Percentiles rank a stretch among this genome's conserved stretches.
Evolutionary conservation across 2,888 invertebrate genomes (phyloP).

Genomic region (Acleris literana): DNA sequence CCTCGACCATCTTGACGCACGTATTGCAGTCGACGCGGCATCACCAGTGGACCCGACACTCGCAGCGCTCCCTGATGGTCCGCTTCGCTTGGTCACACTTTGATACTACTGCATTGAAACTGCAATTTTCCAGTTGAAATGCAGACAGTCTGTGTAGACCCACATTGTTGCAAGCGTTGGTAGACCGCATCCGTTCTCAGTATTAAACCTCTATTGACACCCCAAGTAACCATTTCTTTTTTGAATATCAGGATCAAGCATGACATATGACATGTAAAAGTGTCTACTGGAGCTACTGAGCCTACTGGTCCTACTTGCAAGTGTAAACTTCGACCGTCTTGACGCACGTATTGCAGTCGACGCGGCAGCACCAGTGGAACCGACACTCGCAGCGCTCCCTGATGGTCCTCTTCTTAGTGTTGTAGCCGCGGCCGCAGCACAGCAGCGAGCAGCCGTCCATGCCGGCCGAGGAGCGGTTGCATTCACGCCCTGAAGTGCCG

Average conservation of each 20-base stretch:
- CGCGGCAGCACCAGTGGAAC: conserved; percentile 98
- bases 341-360: conserved; percentile 95
- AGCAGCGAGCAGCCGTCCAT: conserved; percentile 94
- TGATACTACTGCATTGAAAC: too few relatives aligned
- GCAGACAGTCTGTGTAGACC: too few relatives aligned
- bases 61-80: conserved; percentile 91
- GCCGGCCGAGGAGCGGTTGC: conserved; percentile 89
- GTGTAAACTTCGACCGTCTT: conserved; percentile 91
- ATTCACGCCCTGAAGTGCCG: conserved; percentile 88
- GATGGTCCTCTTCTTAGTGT: conserved; percentile 90
- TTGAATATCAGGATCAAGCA: too few relatives aligned
- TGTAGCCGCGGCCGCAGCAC: conserved; percentile 97
- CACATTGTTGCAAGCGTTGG: too few relatives aligned
- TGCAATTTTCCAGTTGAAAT: too few relatives aligned
- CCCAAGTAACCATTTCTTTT: too few relatives aligned
- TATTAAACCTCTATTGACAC: too few relatives aligned
- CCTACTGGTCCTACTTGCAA: conserved; percentile 79
- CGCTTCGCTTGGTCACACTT: conserved; percentile 74
- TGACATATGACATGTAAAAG: too few relatives aligned
- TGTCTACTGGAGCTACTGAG: too few relatives aligned
- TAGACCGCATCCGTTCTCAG: too few relatives aligned
- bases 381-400: conserved; percentile 96
- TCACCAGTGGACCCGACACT: conserved; percentile 98
- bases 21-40: conserved; percentile 96
- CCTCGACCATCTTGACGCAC: conserved; percentile 88